Conservation (phyloP, 2,888 invertebrate species). For the Meloe dianella region DNA sequence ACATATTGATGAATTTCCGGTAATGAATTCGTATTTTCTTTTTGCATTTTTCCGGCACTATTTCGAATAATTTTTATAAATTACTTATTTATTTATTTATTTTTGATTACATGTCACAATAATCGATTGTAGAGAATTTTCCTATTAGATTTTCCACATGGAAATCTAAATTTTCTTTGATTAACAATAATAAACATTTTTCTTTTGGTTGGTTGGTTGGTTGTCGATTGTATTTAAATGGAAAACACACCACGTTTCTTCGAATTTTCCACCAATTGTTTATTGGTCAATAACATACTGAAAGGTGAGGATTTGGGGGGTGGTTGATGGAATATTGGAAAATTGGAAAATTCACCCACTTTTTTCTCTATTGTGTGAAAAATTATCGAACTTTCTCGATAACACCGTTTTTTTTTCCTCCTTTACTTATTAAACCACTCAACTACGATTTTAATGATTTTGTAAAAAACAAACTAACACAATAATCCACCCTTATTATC, state of each 20-base stretch:
- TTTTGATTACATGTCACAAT: slow-evolving; percentile 29
- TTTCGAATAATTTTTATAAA: too few species aligned
- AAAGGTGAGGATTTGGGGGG: too few species aligned
- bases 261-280: neutral
- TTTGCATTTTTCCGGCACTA: slow-evolving; percentile 48
- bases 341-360: neutral
- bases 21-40: slow-evolving; percentile 56
- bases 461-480: too few species aligned
- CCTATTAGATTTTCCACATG: slow-evolving; percentile 11
- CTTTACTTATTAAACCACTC: too few species aligned
- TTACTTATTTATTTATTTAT: too few species aligned
- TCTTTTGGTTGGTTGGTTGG: neutral
- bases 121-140: slow-evolving; percentile 6
- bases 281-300: neutral
- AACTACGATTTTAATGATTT: neutral
- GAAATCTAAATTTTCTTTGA: slow-evolving; percentile 4
- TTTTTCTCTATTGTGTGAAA: neutral
- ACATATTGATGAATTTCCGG: slow-evolving; percentile 90
- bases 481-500: neutral
- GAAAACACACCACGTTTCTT: neutral
- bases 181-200: neutral
- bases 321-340: neutral
- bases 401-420: too few species aligned
- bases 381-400: neutral
- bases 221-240: neutral